Conservation (phyloP, 2,888 invertebrate species). For the Mayetiola destructor region DNA sequence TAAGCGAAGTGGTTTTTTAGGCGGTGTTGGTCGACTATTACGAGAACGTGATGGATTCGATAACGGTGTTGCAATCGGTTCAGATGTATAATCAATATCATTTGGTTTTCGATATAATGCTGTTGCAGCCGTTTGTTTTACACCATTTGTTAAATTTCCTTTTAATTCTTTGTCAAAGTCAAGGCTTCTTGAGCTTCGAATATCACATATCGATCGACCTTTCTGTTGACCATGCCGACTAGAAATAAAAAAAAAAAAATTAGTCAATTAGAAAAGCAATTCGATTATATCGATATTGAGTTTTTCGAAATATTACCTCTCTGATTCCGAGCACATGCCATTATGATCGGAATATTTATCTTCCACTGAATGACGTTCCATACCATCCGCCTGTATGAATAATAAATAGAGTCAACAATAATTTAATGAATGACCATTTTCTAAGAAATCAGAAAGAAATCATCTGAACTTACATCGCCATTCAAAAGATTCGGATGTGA, state of each 20-base stretch:
- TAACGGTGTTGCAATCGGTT: constrained; percentile 38
- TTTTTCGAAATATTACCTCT: not conserved
- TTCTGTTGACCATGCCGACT: not conserved
- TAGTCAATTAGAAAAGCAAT: not conserved
- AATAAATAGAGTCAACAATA: not conserved
- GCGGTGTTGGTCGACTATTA: constrained; percentile 56
- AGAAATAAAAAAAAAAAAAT: not conserved
- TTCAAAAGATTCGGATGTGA: not conserved
- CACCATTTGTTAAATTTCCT: constrained; percentile 21
- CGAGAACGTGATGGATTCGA: not conserved
- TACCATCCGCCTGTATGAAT: not conserved
- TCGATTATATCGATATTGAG: not conserved
- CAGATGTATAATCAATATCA: constrained; percentile 43
- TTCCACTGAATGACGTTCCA: not conserved
- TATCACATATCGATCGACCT: constrained; percentile 19
- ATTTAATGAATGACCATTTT: not conserved
- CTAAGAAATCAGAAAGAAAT: not conserved
- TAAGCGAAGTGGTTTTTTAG: constrained; percentile 68
- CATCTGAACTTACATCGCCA: not conserved
- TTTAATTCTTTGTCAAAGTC: constrained; percentile 62
- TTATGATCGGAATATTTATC: not conserved
- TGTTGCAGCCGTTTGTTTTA: constrained; percentile 36
- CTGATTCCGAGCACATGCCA: not conserved
- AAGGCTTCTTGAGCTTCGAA: constrained; percentile 52
- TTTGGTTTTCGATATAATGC: constrained; percentile 23